Evolutionary conservation across 2,888 invertebrate genomes (phyloP), one percentile per base, ranked within the genome.

Genomic region (Lithophane semibrunnea): DNA sequence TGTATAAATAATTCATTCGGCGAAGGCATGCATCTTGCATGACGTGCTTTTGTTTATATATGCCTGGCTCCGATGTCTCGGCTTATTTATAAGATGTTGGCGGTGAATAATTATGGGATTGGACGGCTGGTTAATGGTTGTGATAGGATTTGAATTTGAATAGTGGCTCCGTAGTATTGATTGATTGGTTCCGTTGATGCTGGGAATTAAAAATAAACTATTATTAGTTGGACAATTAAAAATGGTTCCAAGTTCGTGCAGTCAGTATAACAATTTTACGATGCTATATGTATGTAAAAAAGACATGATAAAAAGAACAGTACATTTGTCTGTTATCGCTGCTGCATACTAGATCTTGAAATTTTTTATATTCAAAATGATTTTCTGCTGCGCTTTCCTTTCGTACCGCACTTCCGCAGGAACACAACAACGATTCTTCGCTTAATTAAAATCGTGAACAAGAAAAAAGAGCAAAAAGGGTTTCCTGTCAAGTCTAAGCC

Each of bases 21-120:
- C 79, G 80, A 84, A 88, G 86, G 75, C 89, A 91, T 91, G 89
- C 90, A 91, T 91, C 87, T 90, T 91, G 88, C 88, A 91, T 91
- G 91, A 82, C 80, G 47, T 77, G 84, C 84, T 89, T 91, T 91
- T 91, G 91, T 90, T 90, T 90, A 88, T 91, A 83, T 78, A 69
- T 72, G 74, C 66, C 65, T 58, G 66, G 54, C 58, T 70, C 65
- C 58, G 76, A 76, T 70, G 76, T 75, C 80, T 86, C 29, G 61
- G 72, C 56, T 76, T 86, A 83, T 83, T 86, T 86, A 75, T 77
- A 78, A 78, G 78, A 73, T 61, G 73, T 56, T 7, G 74, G 64
- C 54, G 37, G 54, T 80, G 72, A 81, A 82, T 84, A 75, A 82
- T 66, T 75, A 80, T 29, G n/a, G 12, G 37, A n/a, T 42, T 10